Conservation (phyloP, 2,113 vertebrate genomes). For the Agapornis roseicollis region DNA sequence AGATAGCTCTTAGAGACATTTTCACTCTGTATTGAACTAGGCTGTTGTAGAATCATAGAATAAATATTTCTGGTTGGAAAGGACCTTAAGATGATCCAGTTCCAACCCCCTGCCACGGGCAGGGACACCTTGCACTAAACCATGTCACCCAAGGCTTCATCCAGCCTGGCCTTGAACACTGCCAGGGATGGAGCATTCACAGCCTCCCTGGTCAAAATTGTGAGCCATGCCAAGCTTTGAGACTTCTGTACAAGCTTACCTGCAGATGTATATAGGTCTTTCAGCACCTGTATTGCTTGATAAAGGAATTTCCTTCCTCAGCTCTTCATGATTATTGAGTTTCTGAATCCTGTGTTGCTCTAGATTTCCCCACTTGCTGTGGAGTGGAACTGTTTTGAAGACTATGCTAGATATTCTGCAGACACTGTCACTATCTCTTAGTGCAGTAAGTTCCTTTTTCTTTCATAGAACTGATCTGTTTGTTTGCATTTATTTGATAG, state of each 20-base stretch:
- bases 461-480: background rate
- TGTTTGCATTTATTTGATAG: background rate
- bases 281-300: background rate
- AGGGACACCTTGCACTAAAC: too few species aligned
- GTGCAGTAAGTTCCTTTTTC: constrained; percentile 83
- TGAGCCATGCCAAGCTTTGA: background rate
- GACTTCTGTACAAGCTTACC: background rate
- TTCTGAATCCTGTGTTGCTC: background rate
- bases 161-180: too few species aligned
- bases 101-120: too few species aligned
- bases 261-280: background rate
- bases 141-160: too few species aligned
- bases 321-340: background rate
- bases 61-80: too few species aligned
- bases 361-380: constrained; percentile 94
- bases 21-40: background rate
- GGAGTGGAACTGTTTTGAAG: constrained; percentile 95
- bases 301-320: background rate
- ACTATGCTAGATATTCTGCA: constrained; percentile 97
- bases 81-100: too few species aligned
- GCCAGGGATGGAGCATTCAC: too few species aligned
- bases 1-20: background rate
- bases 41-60: too few species aligned
- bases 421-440: constrained; percentile 92
- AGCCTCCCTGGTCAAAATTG: too few species aligned